These are phyloP conservation scores for Eupithecia inturbata DNA, from an alignment of 2,888 invertebrate genomes.

Conservation along the genomic window DNA sequence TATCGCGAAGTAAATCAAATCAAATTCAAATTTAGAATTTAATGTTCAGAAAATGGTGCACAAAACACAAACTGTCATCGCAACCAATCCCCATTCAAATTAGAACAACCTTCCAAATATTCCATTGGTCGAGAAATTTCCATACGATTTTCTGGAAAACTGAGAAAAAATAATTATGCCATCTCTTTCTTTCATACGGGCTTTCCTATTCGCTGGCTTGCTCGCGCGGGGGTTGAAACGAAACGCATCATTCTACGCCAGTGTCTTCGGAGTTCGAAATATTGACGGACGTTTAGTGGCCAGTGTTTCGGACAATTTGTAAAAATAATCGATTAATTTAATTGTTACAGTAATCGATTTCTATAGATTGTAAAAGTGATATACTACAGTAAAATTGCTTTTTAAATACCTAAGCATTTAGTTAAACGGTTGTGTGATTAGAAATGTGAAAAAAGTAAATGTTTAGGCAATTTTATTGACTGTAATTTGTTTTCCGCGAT, in stretches of 20 bases:
- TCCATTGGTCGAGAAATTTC: constrained; percentile 63
- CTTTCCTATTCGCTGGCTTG: constrained; percentile 56
- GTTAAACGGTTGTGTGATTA: background rate
- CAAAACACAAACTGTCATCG: constrained; percentile 16
- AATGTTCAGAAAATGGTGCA: constrained; percentile 22
- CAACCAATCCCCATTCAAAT: constrained; percentile 37
- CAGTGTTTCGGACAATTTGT: constrained; percentile 42
- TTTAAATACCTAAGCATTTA: constrained; percentile 3
- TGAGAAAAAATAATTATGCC: constrained; percentile 62
- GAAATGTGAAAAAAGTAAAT: constrained; percentile 9
- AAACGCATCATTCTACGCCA: constrained; percentile 61
- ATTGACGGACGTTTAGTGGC: constrained; percentile 69
- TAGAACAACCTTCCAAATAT: constrained; percentile 47
- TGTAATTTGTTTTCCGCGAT: constrained; percentile 45
- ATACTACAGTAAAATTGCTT: background rate
- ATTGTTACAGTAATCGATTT: background rate
- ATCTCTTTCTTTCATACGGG: constrained; percentile 56
- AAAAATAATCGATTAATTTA: constrained; percentile 22
- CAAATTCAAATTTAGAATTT: background rate
- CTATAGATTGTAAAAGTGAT: constrained; percentile 23
- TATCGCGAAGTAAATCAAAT: constrained; percentile 21
- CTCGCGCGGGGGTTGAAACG: constrained; percentile 69
- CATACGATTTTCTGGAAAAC: constrained; percentile 67
- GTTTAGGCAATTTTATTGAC: constrained; percentile 12
- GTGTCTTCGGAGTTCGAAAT: constrained; percentile 75